Conservation (phyloP, 1,140 invertebrate species). For the Drosophila subpulchrella region DNA sequence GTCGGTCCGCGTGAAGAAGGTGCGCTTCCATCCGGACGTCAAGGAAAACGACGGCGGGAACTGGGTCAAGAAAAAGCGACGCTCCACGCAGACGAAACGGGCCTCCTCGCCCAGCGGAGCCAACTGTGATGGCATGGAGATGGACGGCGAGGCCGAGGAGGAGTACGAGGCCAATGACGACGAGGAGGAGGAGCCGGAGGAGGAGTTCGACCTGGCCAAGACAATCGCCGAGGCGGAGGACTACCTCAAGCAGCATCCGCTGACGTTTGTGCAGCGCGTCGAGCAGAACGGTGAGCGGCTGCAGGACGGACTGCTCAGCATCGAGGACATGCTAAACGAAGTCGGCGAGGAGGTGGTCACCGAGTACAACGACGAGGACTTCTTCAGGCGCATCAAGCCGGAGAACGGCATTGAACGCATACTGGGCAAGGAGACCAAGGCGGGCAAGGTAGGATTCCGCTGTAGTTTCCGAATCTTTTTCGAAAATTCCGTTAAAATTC, state of each 20-base stretch:
- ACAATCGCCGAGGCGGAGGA: slow-evolving; percentile 78
- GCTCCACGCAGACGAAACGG: slow-evolving; percentile 36
- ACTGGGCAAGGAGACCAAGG: slow-evolving; percentile 74
- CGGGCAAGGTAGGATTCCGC: slow-evolving; percentile 55
- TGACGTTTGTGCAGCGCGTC: slow-evolving; percentile 66
- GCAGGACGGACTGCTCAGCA: slow-evolving; percentile 36
- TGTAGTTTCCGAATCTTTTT: no score
- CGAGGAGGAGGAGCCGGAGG: slow-evolving; percentile 59
- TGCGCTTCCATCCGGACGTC: slow-evolving; percentile 75
- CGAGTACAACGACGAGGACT: slow-evolving; percentile 54
- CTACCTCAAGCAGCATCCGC: slow-evolving; percentile 74
- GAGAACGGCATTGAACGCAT: slow-evolving; percentile 75
- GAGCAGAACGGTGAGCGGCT: slow-evolving; percentile 62
- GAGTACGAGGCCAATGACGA: slow-evolving; percentile 49
- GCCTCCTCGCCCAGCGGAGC: slow-evolving; percentile 4
- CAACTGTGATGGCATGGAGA: slow-evolving; percentile 65
- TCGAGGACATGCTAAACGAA: slow-evolving; percentile 47
- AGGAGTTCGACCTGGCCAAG: slow-evolving; percentile 67
- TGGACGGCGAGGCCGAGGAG: slow-evolving; percentile 50
- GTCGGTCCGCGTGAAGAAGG: slow-evolving; percentile 63
- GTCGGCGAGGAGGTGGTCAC: slow-evolving; percentile 19
- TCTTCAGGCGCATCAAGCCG: slow-evolving; percentile 57
- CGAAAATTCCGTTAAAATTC: no score
- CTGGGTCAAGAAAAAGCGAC: slow-evolving; percentile 67
- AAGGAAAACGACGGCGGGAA: slow-evolving; percentile 75